Evolutionary conservation across 2,888 invertebrate species (phyloP), one percentile per base, ranked within the genome.

Genomic region (Orthosia incerta): DNA sequence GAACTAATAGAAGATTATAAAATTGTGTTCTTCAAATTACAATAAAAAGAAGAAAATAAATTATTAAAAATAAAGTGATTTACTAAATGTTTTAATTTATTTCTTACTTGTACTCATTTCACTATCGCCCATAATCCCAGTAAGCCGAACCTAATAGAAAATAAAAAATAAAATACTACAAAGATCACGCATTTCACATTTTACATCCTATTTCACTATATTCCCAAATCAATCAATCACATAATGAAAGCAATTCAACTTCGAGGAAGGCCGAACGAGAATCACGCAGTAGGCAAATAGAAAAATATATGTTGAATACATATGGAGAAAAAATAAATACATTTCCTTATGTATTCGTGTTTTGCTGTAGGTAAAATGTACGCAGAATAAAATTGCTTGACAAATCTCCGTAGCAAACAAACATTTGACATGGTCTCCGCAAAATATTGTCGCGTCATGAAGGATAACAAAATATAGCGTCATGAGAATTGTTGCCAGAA

Each of bases 21-120:
- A 91, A 90, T 87, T 89, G 90, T 91, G 91, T 89, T 91, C 91
- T 92, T 89, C 89, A 90, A 87, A 88, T 86, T 90, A 89, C 87
- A 83, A 87, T 89, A 90, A 89, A 89, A 87, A 76, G 84, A 80
- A 84, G 83, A 87, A 88, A 77, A 89, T 92, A 91, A 92, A 91
- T 82, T 84, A 87, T 85, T 84, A 79, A 87, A 82, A 90, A 91
- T 91, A 92, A 93, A 93, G 87, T 86, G 84, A 86, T 92, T 92
- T 93, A 93, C 88, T 92, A 91, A 92, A 91, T 86, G 85, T 88
- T 86, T 86, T 71, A 65, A 72, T 84, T 85, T 76, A 70, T 77
- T 80, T 73, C n/a, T 78, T 67, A 60, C 46, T 82, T 71, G 56
- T 81, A 16, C 13, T 76, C n/a, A 51, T 76, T 78, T 76, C 18